A percentile compares a stretch with the other conserved stretches of the same genome.
Evolutionary conservation across 2,797 vertebrate species (phyloP).

Genomic region (Cyclura pinguis): DNA sequence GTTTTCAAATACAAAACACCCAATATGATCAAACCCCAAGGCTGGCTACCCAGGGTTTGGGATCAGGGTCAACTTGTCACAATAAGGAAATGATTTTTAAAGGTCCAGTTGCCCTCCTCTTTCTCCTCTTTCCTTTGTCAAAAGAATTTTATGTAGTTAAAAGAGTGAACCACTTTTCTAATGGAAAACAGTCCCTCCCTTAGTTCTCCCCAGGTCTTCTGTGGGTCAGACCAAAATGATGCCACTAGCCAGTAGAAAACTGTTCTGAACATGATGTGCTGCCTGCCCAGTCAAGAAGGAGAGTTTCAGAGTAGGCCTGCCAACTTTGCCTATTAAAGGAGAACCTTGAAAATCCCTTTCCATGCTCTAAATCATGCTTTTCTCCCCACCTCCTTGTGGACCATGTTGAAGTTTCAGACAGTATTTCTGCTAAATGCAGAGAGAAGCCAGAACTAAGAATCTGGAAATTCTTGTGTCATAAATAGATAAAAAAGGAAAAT

Average conservation of each 20-base stretch:
- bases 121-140: background rate
- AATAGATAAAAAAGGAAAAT: background rate
- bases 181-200: background rate
- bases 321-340: background rate
- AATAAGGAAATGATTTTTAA: background rate
- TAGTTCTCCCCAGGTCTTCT: background rate
- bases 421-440: background rate
- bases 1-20: background rate
- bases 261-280: background rate
- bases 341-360: background rate
- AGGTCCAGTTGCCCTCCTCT: background rate
- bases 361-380: background rate
- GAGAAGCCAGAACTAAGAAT: background rate
- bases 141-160: background rate
- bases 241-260: background rate
- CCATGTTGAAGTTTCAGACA: background rate
- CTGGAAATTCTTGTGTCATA: background rate
- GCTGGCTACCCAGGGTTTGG: constrained; percentile 22
- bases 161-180: background rate
- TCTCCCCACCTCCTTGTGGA: background rate
- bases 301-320: background rate
- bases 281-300: background rate
- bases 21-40: constrained; percentile 37
- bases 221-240: background rate
- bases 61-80: constrained; percentile 16